phyloP scores from a whole-genome alignment of 2,113 vertebrate genomes.

The Hucho hucho region DNA sequence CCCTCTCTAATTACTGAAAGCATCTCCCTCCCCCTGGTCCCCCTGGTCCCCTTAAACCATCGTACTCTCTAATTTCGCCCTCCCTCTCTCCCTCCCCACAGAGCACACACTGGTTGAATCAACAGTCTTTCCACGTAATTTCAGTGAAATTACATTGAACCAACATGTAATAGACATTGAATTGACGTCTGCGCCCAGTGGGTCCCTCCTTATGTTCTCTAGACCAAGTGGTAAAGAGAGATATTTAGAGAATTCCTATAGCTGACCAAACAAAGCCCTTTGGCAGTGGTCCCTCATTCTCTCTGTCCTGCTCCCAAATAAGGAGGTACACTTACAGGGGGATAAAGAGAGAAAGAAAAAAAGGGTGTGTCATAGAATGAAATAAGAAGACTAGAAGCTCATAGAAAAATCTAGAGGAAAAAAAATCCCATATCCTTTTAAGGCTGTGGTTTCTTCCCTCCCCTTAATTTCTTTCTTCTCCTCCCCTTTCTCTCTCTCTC shows the following conservation, averaged over 20 bases:
- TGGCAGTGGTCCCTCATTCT: conserved; percentile 53
- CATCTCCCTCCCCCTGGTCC: conserved; percentile 4
- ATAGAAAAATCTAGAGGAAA: conserved; percentile 9
- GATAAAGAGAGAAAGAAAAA: conserved; percentile 43
- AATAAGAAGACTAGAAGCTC: conserved; percentile 52
- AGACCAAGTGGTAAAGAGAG: conserved; percentile 46
- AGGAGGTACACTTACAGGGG: conserved; percentile 58
- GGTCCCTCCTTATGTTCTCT: conserved; percentile 11
- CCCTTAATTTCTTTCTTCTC: conserved; percentile 5
- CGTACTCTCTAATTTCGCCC: background rate
- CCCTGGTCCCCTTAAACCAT: background rate
- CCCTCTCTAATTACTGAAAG: conserved; percentile 4
- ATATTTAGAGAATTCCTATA: conserved; percentile 71
- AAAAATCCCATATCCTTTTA: conserved; percentile 30
- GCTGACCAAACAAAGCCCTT: conserved; percentile 62
- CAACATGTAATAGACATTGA: too few species aligned
- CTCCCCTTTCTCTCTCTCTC: conserved; percentile 33
- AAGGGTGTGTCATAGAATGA: conserved; percentile 52
- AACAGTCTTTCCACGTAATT: too few species aligned
- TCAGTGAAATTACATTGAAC: too few species aligned
- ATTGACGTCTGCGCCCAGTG: too few species aligned
- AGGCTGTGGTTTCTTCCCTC: conserved; percentile 33
- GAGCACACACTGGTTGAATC: too few species aligned
- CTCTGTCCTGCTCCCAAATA: conserved; percentile 67
- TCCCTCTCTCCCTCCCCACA: background rate